phyloP scores from a whole-genome alignment of 2,888 invertebrate species.

The Andrena chrysosceles region DNA sequence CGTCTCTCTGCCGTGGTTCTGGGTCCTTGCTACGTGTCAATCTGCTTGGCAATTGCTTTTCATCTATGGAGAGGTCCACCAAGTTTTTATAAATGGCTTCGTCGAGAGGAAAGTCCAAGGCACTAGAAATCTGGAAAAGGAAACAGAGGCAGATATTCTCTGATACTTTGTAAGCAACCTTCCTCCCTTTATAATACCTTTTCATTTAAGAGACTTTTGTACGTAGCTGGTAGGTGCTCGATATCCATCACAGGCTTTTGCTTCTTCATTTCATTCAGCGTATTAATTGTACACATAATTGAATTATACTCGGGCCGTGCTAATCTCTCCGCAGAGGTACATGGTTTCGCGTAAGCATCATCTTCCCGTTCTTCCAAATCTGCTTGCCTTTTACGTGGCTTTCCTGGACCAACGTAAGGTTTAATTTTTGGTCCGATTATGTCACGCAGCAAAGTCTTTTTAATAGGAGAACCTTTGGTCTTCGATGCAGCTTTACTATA shows the following conservation, averaged over 20 bases:
- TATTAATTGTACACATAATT: conserved; percentile 76
- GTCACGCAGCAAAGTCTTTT: conserved; percentile 67
- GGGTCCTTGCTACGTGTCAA: conserved; percentile 80
- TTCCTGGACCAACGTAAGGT: conserved; percentile 68
- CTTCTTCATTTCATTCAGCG: conserved; percentile 73
- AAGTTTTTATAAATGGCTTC: conserved; percentile 80
- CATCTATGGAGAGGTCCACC: conserved; percentile 77
- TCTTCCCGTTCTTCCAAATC: not conserved
- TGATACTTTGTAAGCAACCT: not conserved
- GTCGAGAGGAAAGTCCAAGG: conserved; percentile 77
- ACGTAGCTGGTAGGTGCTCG: conserved; percentile 72
- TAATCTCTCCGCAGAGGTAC: conserved; percentile 62
- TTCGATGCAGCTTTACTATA: conserved; percentile 36
- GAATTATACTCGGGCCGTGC: conserved; percentile 80
- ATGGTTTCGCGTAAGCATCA: not conserved
- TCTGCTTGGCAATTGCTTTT: conserved; percentile 76
- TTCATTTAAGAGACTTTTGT: conserved; percentile 73
- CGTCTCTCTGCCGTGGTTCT: conserved; percentile 77
- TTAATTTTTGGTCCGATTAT: conserved; percentile 55
- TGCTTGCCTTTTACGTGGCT: conserved; percentile 13
- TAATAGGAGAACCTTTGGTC: conserved; percentile 46
- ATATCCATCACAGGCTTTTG: conserved; percentile 72
- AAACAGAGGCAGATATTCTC: conserved; percentile 1
- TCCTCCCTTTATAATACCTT: conserved; percentile 74
- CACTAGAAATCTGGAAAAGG: conserved; percentile 75